Conservation (phyloP, 2,113 vertebrate species). For the Phylloscopus whistleri region DNA sequence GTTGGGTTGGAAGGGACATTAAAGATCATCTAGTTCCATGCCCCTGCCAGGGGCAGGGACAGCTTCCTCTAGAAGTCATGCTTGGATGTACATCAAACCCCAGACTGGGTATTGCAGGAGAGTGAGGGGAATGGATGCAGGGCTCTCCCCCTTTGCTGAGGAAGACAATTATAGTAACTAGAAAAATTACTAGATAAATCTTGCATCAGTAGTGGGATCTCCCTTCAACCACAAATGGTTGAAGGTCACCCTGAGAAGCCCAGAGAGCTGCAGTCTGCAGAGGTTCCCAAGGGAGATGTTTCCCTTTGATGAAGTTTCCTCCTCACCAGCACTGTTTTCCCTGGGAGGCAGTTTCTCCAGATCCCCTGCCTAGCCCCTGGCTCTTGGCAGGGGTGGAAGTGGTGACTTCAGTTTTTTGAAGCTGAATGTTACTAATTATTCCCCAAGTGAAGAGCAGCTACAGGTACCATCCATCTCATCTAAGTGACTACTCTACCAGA, state of each 20-base stretch:
- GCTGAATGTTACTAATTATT: slow-evolving; percentile 31
- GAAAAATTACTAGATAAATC: not conserved
- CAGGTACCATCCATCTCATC: slow-evolving; percentile 2
- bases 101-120: fast-evolving
- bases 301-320: not conserved
- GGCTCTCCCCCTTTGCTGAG: not conserved
- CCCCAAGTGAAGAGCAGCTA: not conserved
- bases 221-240: fast-evolving
- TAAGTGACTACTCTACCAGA: not conserved
- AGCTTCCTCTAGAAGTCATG: not conserved
- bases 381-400: not conserved
- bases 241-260: not conserved
- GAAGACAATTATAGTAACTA: not conserved
- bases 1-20: not conserved
- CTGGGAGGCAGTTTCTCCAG: not conserved
- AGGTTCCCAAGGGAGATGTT: not conserved
- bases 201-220: not conserved
- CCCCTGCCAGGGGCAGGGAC: not conserved
- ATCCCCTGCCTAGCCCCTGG: not conserved
- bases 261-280: not conserved
- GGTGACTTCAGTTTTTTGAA: not conserved
- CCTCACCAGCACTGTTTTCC: not conserved
- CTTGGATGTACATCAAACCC: not conserved
- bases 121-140: fast-evolving
- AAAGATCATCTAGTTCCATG: too few relatives aligned